phyloP scores from a whole-genome alignment of 2,113 vertebrate genomes.

The Vidua macroura region DNA sequence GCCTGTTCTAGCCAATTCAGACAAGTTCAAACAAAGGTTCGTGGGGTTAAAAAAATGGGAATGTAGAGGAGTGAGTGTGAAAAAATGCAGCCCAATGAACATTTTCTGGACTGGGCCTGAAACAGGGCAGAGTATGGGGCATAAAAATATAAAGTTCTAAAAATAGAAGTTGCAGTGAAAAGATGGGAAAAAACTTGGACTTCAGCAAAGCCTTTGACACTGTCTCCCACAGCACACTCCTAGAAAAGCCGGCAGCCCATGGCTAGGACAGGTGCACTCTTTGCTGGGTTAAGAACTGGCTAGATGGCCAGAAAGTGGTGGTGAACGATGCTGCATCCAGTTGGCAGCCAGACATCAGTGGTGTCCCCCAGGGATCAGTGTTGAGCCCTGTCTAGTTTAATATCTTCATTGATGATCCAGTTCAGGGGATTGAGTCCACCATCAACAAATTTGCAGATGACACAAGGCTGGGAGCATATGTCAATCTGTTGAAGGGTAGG shows the following conservation, averaged over 20 bases:
- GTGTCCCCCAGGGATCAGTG: rapidly evolving
- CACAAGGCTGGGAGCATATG: background rate
- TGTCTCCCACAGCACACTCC: background rate
- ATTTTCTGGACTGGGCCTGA: background rate
- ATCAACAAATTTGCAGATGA: background rate
- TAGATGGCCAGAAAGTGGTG: background rate
- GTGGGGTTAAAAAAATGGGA: background rate
- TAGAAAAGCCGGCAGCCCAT: background rate
- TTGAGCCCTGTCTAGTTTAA: rapidly evolving
- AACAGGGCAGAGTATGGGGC: background rate
- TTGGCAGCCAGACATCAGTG: rapidly evolving
- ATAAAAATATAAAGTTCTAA: background rate
- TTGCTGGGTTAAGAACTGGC: background rate
- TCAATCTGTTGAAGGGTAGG: rapidly evolving
- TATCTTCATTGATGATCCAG: rapidly evolving
- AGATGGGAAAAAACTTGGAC: background rate
- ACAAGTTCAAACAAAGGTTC: background rate
- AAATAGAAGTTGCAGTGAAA: background rate
- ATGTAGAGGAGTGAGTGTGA: background rate
- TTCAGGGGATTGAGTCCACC: background rate
- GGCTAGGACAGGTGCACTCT: background rate
- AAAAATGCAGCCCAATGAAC: background rate
- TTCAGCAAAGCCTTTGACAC: too few relatives aligned
- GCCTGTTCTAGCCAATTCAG: background rate
- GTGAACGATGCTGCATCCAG: rapidly evolving